Base-by-base conservation (phyloP, 2,797 vertebrate species). In the Neosilurus mollespiculum region DNA sequence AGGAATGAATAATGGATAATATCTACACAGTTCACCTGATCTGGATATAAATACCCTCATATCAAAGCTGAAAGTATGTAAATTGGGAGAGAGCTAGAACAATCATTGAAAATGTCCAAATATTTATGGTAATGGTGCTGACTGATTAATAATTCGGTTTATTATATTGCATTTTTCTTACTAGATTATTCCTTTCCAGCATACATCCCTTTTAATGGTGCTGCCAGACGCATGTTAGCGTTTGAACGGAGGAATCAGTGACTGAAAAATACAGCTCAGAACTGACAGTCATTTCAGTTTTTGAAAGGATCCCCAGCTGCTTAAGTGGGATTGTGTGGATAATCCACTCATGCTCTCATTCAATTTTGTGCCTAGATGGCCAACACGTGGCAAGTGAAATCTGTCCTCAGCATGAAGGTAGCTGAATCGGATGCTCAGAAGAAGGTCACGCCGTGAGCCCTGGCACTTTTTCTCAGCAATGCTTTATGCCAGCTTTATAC, bases 271-370 rank as follows among this genome's bases (percentile, higher is more conserved):
- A 75, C 64, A 59, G 37, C 79, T 73, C 79, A 34, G 78, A 58
- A 56, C 58, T 82, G 83, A 85, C 85, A 80, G 84, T 85, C 87
- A 83, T 78, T 84, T 88, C 78, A 65, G 77, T 80, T 84, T 85
- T 87, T 78, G 51, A 83, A 83, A 85, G 83, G 82, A 81, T 87
- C 87, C 82, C 81, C 80, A 65, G 80, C 82, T 83, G 77, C 87
- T 88, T 89, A 88, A 84, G 84, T 66, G 24, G 88, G 85, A 88
- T 88, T 69, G 78, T 64, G 72, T 66, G 71, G 85, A 89, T 88
- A 87, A 89, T 88, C 87, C 84, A 82, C 79, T 66, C 78, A 53
- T 78, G 81, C 82, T 80, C 78, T 62, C 70, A 73, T 89, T 87
- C 85, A 89, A 84, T 84, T 78, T 87, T 83, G 84, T 79, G 79